Evolutionary conservation across 2,113 vertebrate genomes (phyloP), one percentile per base, ranked within the genome.

Genomic region (Pomatorhinus ruficollis): DNA sequence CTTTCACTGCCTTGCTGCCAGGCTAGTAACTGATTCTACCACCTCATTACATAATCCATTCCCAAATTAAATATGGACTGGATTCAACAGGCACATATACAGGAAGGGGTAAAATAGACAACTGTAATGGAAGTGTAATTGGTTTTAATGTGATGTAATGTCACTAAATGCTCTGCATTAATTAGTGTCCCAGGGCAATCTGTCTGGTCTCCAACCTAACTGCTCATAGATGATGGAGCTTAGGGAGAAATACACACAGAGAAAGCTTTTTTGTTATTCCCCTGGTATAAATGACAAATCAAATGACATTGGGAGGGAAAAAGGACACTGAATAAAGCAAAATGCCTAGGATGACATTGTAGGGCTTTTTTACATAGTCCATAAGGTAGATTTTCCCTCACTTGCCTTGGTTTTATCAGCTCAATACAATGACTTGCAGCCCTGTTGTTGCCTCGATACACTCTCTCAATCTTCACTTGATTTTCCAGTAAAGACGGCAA

Each of bases 1-100:
- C 22, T 82, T 90, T 90, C 42, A 31, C 54, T 42, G 60, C 61
- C 69, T 90, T 65, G 13, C 61, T 94, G 83, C 86, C 94, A 93
- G 76, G 27, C 50, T 54, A 33, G 45, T 86, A 83, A 97, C 87
- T 65, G 92, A 96, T 94, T 76, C 56, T 61, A 44, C 66, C 76
- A 93, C 78, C 79, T 97, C 78, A 69, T 95, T 94, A 96, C 63
- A 45, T 82, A 95, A 96, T 84, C 76, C 76, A 17, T 66, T 75
- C 85, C 49, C 39, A 71, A 79, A 76, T 87, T 83, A 94, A 96
- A 93, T 85, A 89, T 84, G 81, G 85, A 78, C 64, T 90, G 49
- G 44, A 84, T 91, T 95, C 91, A 70, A 85, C 35, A 89, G 74
- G 24, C 85, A 78, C 57, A 93, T 69, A 80, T 13, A 10, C 69